Evolutionary conservation across 2,888 invertebrate species (phyloP).

Genomic region (Drosophila tripunctata): DNA sequence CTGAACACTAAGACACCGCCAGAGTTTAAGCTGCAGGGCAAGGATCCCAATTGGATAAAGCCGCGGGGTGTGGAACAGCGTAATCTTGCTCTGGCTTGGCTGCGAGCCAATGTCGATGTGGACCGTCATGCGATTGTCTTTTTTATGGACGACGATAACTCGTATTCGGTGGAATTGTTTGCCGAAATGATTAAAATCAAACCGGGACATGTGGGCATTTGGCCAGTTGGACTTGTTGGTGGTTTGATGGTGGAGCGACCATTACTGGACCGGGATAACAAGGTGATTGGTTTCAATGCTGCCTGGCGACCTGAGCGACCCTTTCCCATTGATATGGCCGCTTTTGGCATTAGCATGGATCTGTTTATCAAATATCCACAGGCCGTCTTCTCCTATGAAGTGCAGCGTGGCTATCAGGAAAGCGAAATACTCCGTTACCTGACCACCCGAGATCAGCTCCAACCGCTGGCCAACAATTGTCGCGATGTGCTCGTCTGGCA

Average conservation of each 20-base stretch:
- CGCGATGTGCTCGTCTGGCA: constrained; percentile 99
- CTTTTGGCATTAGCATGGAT: constrained; percentile 94
- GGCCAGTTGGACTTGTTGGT: constrained; percentile 98
- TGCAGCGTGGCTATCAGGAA: constrained; percentile 95
- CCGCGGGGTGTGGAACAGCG: constrained; percentile 96
- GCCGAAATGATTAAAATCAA: constrained; percentile 93
- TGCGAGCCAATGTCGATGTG: constrained; percentile 82
- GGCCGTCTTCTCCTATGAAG: constrained; percentile 92
- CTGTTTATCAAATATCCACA: constrained; percentile 89
- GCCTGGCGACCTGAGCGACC: constrained; percentile 95
- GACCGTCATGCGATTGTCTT: constrained; percentile 89
- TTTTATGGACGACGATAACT: constrained; percentile 99
- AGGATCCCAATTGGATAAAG: constrained; percentile 90
- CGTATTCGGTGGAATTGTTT: constrained; percentile 95
- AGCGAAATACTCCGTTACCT: constrained; percentile 92
- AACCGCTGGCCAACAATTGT: constrained; percentile 95
- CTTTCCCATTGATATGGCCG: constrained; percentile 99
- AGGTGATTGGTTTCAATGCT: constrained; percentile 87
- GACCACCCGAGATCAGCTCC: constrained; percentile 90
- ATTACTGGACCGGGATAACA: constrained; percentile 87
- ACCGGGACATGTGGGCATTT: constrained; percentile 90
- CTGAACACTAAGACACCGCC: constrained; percentile 89
- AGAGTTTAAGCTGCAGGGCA: constrained; percentile 87
- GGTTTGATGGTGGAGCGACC: constrained; percentile 97
- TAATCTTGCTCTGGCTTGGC: constrained; percentile 93